Percentiles rank a stretch among this genome's conserved stretches.
These are phyloP conservation scores for Calyptommatus sinebrachiatus DNA, from an alignment of 2,113 vertebrate genomes.

Conservation along the genomic window DNA sequence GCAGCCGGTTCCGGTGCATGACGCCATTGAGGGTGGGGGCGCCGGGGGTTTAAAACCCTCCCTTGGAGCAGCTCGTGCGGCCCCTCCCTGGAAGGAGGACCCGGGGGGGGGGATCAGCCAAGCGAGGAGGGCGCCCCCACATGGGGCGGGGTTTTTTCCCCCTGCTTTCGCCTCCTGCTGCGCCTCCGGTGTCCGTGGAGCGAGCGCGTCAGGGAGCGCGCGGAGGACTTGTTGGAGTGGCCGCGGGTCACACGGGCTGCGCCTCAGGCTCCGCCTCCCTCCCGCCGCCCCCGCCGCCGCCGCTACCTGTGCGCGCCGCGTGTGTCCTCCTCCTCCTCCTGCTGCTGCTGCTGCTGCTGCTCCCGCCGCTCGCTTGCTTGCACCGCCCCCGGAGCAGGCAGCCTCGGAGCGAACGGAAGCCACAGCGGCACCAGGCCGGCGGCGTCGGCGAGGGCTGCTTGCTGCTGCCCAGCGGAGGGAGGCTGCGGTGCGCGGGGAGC, in stretches of 20 bases:
- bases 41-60: no score
- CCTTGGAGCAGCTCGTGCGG: no score
- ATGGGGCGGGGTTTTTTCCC: no score
- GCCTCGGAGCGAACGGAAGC: background rate
- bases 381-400: no score
- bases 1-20: no score
- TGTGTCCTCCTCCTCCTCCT: background rate
- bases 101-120: no score
- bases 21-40: no score
- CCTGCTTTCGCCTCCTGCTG: background rate
- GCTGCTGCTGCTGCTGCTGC: no score
- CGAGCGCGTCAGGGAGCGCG: background rate
- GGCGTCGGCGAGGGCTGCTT: background rate
- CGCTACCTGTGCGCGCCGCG: conserved; percentile 34
- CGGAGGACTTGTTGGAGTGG: conserved; percentile 40
- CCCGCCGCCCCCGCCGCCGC: conserved; percentile 8
- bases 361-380: background rate
- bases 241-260: conserved; percentile 30
- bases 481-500: background rate
- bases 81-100: no score
- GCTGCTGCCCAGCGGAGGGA: background rate
- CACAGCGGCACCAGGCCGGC: background rate
- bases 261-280: no score
- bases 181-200: background rate
- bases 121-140: no score